Evolutionary conservation across 2,888 invertebrate species (phyloP), one percentile per base, ranked within the genome.

Genomic region (Parascotia fuliginaria): DNA sequence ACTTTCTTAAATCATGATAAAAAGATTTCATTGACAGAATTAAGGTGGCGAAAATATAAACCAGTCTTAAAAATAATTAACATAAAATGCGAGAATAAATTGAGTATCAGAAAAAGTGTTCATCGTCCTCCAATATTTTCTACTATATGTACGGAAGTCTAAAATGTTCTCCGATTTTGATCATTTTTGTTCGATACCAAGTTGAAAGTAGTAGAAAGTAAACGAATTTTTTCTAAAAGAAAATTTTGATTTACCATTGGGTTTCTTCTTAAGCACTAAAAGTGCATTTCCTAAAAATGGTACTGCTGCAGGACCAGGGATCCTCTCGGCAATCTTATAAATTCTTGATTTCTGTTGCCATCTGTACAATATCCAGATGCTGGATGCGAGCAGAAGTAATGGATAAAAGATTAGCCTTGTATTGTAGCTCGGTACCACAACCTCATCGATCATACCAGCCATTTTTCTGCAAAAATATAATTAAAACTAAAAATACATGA

Each of bases 221-320:
- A n/a, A n/a, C n/a, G n/a, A n/a, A n/a, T n/a, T n/a, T n/a, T n/a
- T n/a, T n/a, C n/a, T n/a, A n/a, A n/a, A n/a, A n/a, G n/a, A n/a
- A n/a, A 19, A 3, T 19, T 19, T 19, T 3, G 19, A 19, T 7
- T 6, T 87, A 95, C 96, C 91, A 58, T 90, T 84, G 45, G 95
- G 94, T 46, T 93, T 93, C 53, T 93, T 92, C 42, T 95, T 95
- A 0, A 94, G 57, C 0, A 94, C 93, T 47, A 95, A 78, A 9
- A 95, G 87, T 0, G 95, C 95, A 70, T 95, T 96, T 60, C 96
- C 97, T 42, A 97, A 68, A 0, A 97, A 29, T 0, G 96, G 96
- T 11, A 94, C 56, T 0, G 93, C 88, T 1, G 83, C 65, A 0
- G 96, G 96, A 42, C 96, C 95, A 0, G 96, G 96, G 14, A 96